A percentile compares a stretch with the other conserved stretches of the same genome.
Evolutionary conservation across 2,888 invertebrate genomes (phyloP).

Genomic region (Adineta ricciae): DNA sequence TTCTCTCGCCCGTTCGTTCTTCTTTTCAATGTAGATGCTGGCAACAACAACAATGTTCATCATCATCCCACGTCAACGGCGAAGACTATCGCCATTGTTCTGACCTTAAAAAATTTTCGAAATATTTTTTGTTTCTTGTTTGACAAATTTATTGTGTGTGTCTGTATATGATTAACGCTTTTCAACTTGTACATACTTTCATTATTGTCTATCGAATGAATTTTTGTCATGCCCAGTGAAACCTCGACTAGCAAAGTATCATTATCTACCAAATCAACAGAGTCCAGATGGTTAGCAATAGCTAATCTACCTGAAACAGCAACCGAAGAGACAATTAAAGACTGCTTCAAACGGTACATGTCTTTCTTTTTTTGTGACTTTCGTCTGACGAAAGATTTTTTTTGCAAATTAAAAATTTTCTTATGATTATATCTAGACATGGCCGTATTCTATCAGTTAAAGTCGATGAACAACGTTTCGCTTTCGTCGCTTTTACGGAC

Average conservation of each 20-base stretch:
- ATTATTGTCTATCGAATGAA: conserved; percentile 9
- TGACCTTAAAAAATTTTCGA: conserved; percentile 8
- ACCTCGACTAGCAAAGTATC: neutral
- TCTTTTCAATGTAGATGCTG: conserved; percentile 15
- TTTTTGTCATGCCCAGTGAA: conserved; percentile 18
- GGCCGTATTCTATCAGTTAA: neutral
- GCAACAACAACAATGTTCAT: conserved; percentile 8
- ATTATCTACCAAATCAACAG: neutral
- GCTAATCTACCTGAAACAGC: conserved; percentile 16
- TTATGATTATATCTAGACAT: conserved; percentile 4
- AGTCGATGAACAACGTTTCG: conserved; percentile 19
- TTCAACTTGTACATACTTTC: neutral
- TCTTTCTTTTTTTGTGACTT: too few relatives aligned
- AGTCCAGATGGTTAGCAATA: conserved; percentile 3
- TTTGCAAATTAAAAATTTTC: neutral
- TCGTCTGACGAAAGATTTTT: neutral
- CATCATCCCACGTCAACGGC: conserved; percentile 13
- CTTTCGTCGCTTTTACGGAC: conserved; percentile 10
- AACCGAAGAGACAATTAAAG: conserved; percentile 4
- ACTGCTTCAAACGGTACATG: neutral
- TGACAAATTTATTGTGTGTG: conserved; percentile 6
- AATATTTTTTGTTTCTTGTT: conserved; percentile 15
- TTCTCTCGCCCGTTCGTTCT: conserved; percentile 9
- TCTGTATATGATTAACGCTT: neutral
- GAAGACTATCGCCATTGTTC: conserved; percentile 5